Conservation (phyloP, 92 coral and sea anemone genomes). For the Porites rus region DNA sequence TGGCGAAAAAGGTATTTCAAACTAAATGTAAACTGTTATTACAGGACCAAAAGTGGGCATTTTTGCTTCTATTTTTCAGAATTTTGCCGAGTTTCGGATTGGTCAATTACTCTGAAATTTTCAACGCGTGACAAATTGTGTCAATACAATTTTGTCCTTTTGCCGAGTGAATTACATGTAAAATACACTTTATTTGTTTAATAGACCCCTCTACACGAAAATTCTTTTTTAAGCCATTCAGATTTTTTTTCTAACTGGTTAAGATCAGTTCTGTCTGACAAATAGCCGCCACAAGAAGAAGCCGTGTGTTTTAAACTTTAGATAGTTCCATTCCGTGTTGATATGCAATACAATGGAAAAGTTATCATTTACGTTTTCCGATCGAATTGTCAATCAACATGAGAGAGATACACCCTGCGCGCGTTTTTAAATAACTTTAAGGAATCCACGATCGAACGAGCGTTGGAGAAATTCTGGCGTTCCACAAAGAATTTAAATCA, state of each 20-base stretch:
- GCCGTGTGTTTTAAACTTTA: neutral
- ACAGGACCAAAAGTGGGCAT: neutral
- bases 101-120: neutral
- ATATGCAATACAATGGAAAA: neutral
- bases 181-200: slow-evolving; percentile 11
- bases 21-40: neutral
- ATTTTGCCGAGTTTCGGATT: neutral
- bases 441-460: no score
- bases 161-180: neutral
- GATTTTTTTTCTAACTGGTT: no score
- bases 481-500: no score
- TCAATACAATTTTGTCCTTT: neutral
- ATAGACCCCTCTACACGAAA: slow-evolving; percentile 14
- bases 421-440: no score
- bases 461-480: no score
- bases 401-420: no score
- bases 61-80: neutral
- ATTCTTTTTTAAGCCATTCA: neutral
- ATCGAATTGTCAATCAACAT: slow-evolving; percentile 11
- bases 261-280: neutral
- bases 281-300: neutral
- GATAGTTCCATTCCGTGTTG: neutral
- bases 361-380: neutral
- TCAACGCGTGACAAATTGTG: neutral
- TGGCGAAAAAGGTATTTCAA: neutral